These are phyloP conservation scores for Neopelma chrysocephalum DNA, from an alignment of 2,797 vertebrate species.

Conservation along the genomic window DNA sequence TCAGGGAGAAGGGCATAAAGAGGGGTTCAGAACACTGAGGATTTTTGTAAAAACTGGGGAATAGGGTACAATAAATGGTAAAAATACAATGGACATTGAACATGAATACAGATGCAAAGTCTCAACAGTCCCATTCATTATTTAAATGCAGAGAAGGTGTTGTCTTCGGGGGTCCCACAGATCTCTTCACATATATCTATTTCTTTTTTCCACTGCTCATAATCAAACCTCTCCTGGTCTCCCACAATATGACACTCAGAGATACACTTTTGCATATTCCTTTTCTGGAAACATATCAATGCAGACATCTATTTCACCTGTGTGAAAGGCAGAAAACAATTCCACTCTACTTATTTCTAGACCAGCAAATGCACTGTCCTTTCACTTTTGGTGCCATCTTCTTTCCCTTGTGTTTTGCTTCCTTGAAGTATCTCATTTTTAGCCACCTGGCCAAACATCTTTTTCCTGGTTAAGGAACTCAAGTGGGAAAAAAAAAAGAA, in stretches of 20 bases:
- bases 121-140: too few relatives aligned
- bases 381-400: neutral
- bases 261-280: neutral
- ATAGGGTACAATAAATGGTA: too few relatives aligned
- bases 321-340: slow-evolving; percentile 13
- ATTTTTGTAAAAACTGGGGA: too few relatives aligned
- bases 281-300: neutral
- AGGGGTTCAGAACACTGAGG: too few relatives aligned
- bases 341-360: neutral
- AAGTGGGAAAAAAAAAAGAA: neutral
- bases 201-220: too few relatives aligned
- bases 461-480: neutral
- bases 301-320: neutral
- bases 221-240: too few relatives aligned
- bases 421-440: neutral
- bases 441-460: neutral
- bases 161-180: too few relatives aligned
- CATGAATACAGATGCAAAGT: too few relatives aligned
- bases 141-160: too few relatives aligned
- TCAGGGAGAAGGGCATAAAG: too few relatives aligned
- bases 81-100: too few relatives aligned
- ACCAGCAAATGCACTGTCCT: neutral
- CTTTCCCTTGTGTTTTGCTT: neutral
- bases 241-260: neutral
- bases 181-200: too few relatives aligned